A percentile compares a stretch with the other conserved stretches of the same genome.
Evolutionary conservation across 1,140 invertebrate species (phyloP).

Genomic region (Panonychus citri): DNA sequence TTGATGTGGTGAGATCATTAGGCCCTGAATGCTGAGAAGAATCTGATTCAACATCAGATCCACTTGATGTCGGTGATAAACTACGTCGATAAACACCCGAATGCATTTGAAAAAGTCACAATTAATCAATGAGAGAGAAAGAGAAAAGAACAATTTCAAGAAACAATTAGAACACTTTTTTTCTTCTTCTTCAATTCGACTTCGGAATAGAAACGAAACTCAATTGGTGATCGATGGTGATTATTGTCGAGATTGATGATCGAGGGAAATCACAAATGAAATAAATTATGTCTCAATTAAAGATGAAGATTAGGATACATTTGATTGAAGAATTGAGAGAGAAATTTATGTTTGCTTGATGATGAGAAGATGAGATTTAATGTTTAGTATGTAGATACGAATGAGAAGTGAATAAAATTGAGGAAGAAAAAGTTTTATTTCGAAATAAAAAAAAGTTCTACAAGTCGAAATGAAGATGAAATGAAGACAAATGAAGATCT

Average conservation of each 20-base stretch:
- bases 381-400: background rate
- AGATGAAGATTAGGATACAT: background rate
- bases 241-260: background rate
- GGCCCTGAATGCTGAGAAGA: constrained; percentile 3
- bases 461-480: too few species aligned
- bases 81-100: constrained; percentile 1
- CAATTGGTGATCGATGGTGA: background rate
- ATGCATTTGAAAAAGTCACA: background rate
- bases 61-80: constrained; percentile 6
- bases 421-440: too few species aligned
- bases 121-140: background rate
- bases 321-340: background rate
- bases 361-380: background rate
- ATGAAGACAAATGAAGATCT: too few species aligned
- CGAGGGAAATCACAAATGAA: background rate
- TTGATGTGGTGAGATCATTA: constrained; percentile 10
- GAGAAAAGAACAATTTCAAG: background rate
- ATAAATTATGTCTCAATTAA: background rate
- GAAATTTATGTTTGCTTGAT: background rate
- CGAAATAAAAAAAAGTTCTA: too few species aligned
- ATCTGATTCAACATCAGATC: constrained; percentile 6
- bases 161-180: background rate
- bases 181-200: background rate
- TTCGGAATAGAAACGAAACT: background rate
- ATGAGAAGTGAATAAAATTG: background rate